These are phyloP conservation scores for Masticophis lateralis DNA, from an alignment of 2,797 vertebrate genomes.

Conservation along the genomic window DNA sequence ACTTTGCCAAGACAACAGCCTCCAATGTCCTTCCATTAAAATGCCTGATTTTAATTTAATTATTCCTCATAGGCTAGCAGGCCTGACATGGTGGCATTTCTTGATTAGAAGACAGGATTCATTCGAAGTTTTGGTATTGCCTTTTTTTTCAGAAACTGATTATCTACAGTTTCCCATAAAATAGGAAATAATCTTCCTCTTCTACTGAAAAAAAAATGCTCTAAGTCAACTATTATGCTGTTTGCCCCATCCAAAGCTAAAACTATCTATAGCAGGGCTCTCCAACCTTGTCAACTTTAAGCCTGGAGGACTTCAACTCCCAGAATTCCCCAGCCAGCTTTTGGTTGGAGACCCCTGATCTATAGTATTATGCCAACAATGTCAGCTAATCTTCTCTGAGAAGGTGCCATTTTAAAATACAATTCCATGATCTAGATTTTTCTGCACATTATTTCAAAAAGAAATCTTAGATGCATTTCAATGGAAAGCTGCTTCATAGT, in stretches of 20 bases:
- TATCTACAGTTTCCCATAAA: neutral
- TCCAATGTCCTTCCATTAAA: conserved; percentile 54
- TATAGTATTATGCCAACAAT: neutral
- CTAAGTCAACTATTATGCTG: neutral
- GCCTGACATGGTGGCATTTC: conserved; percentile 1
- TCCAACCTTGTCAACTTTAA: no score
- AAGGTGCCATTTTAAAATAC: neutral
- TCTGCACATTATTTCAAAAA: neutral
- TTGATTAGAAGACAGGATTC: conserved; percentile 3
- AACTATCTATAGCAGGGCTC: neutral
- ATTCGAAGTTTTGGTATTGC: neutral
- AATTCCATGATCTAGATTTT: neutral
- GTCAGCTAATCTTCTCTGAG: neutral
- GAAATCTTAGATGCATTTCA: neutral
- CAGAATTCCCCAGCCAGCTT: no score
- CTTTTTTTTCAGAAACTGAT: neutral
- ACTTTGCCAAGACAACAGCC: conserved; percentile 47
- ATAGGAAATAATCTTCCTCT: neutral
- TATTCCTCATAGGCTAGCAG: conserved; percentile 46
- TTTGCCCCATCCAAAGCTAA: neutral
- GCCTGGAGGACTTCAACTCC: no score
- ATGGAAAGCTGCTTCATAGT: neutral
- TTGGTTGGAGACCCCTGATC: no score
- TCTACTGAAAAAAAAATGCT: neutral
- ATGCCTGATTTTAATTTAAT: conserved; percentile 60